Evolutionary conservation across 2,113 vertebrate genomes (phyloP).

Genomic region (Triplophysa tibetana): DNA sequence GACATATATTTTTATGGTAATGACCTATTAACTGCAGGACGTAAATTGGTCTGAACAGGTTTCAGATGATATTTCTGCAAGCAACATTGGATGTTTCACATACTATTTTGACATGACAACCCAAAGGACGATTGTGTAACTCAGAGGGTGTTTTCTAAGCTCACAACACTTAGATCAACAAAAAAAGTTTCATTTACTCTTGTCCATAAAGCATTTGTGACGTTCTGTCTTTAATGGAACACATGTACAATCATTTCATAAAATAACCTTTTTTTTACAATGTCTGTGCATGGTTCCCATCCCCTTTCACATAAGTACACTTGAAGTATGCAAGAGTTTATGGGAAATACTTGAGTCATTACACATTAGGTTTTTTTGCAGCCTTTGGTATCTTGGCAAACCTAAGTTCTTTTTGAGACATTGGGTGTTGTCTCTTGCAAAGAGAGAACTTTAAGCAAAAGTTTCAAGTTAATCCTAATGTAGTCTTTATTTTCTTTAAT

Average conservation of each 20-base stretch:
- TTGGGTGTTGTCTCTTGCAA: neutral
- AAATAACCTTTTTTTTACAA: no score
- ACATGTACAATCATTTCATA: no score
- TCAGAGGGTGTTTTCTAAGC: neutral
- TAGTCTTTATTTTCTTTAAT: no score
- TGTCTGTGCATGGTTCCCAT: no score
- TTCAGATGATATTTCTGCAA: neutral
- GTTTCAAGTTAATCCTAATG: no score
- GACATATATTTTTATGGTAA: slow-evolving; percentile 10
- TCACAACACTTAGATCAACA: no score
- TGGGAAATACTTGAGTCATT: neutral
- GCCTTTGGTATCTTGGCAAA: neutral
- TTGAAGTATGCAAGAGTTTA: neutral
- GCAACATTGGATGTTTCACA: neutral
- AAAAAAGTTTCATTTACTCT: no score
- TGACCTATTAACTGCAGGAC: slow-evolving; percentile 4
- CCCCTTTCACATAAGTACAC: neutral
- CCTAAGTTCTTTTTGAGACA: neutral
- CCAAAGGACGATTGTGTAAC: neutral
- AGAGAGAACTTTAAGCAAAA: no score
- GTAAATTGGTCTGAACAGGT: slow-evolving; percentile 25
- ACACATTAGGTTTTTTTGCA: neutral
- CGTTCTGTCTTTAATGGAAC: no score
- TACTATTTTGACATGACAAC: neutral
- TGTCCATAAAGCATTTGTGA: no score